A percentile compares a stretch with the other conserved stretches of the same genome.
Conservation (phyloP, 2,888 invertebrate species). For the Cephus sareptanus region DNA sequence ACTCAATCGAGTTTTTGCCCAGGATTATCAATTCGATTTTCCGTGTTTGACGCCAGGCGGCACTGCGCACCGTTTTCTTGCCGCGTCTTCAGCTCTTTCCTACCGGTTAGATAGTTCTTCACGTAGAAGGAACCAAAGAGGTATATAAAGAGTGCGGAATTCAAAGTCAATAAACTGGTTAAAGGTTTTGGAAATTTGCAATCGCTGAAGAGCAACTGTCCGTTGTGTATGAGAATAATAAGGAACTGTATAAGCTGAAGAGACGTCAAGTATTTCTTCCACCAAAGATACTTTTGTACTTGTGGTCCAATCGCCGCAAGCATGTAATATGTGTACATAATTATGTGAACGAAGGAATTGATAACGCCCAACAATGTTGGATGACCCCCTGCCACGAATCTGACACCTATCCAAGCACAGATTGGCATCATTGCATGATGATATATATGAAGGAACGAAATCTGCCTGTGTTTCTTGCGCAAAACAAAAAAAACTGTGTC, state of each 20-base stretch:
- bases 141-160: slow-evolving; percentile 79
- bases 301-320: slow-evolving; percentile 88
- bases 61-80: not conserved
- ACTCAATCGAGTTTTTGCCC: not conserved
- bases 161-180: slow-evolving; percentile 74
- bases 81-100: not conserved
- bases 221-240: slow-evolving; percentile 79
- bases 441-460: slow-evolving; percentile 89
- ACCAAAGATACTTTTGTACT: slow-evolving; percentile 92
- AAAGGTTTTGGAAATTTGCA: slow-evolving; percentile 76
- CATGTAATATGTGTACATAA: slow-evolving; percentile 94
- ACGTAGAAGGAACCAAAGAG: slow-evolving; percentile 84
- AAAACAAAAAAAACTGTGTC: slow-evolving; percentile 91
- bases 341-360: slow-evolving; percentile 89
- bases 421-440: slow-evolving; percentile 87
- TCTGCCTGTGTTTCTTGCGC: slow-evolving; percentile 89
- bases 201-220: slow-evolving; percentile 71
- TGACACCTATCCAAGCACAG: slow-evolving; percentile 83
- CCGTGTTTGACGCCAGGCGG: not conserved
- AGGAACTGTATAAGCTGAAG: slow-evolving; percentile 88
- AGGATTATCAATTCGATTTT: not conserved
- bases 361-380: slow-evolving; percentile 87
- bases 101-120: slow-evolving; percentile 70
- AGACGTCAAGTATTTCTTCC: slow-evolving; percentile 91
- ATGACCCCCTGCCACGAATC: slow-evolving; percentile 87